These are phyloP conservation scores for Apotomis capreana DNA, from an alignment of 2,888 invertebrate species.

Conservation along the genomic window DNA sequence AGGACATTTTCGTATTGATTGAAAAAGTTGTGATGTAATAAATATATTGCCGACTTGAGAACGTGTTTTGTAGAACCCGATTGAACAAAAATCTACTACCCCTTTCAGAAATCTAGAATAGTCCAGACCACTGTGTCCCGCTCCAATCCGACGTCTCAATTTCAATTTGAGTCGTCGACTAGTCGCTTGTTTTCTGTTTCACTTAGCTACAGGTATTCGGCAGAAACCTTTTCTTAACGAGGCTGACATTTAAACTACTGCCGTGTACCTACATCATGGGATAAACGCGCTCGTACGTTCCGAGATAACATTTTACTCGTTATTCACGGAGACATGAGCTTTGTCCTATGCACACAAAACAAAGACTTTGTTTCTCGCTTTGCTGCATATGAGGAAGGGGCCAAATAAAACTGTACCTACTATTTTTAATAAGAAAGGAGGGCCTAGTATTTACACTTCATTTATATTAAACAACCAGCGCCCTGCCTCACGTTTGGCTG, in stretches of 20 bases:
- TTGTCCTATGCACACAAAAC: slow-evolving; percentile 43
- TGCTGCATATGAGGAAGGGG: slow-evolving; percentile 7
- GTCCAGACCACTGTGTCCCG: slow-evolving; percentile 4
- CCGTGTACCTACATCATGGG: slow-evolving; percentile 42
- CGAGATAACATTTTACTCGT: slow-evolving; percentile 50
- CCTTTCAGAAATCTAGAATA: no score
- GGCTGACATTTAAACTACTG: slow-evolving; percentile 64
- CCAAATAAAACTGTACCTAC: background rate
- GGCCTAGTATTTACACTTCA: no score
- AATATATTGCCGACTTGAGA: no score
- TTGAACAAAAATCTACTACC: no score
- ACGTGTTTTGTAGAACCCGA: no score
- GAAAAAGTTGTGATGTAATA: no score
- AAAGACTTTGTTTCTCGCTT: slow-evolving; percentile 12
- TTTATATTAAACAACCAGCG: no score
- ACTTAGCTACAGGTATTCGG: slow-evolving; percentile 8
- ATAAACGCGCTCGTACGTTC: slow-evolving; percentile 44
- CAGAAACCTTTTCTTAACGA: slow-evolving; percentile 58
- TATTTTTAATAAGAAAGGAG: background rate
- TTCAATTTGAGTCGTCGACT: slow-evolving; percentile 37
- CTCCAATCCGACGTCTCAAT: slow-evolving; percentile 42
- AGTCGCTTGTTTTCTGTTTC: slow-evolving; percentile 43
- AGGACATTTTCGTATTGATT: no score
- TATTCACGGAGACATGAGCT: slow-evolving; percentile 55
- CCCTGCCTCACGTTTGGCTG: no score